Percentiles rank a stretch among this genome's conserved stretches.
These are phyloP conservation scores for Aplochiton taeniatus DNA, from an alignment of 2,797 vertebrate genomes.

Conservation along the genomic window DNA sequence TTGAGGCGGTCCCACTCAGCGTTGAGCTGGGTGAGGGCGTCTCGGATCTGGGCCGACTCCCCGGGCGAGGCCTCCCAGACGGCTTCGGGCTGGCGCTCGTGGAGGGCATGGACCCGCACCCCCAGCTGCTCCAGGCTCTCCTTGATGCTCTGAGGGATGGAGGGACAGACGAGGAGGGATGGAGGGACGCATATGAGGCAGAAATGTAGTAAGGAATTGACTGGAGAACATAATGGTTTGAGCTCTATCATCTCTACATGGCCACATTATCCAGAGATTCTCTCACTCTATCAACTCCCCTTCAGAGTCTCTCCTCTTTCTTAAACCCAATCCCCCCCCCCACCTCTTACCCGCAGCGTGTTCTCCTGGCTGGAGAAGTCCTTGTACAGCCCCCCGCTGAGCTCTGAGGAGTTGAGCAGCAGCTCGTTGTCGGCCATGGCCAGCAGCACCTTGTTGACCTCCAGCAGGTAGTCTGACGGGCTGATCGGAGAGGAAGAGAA, in stretches of 20 bases:
- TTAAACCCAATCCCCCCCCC: neutral
- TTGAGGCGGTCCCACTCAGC: slow-evolving; percentile 93
- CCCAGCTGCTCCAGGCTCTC: slow-evolving; percentile 85
- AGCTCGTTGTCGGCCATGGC: slow-evolving; percentile 88
- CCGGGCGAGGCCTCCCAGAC: slow-evolving; percentile 83
- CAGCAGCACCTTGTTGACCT: slow-evolving; percentile 90
- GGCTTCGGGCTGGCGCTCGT: slow-evolving; percentile 88
- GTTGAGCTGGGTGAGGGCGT: slow-evolving; percentile 86
- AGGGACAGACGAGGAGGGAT: neutral
- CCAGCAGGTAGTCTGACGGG: slow-evolving; percentile 85
- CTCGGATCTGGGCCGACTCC: slow-evolving; percentile 86
- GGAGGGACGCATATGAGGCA: neutral
- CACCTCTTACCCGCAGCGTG: slow-evolving; percentile 80
- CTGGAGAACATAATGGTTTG: neutral
- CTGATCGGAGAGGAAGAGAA: slow-evolving; percentile 43
- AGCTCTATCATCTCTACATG: neutral
- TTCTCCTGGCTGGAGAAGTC: slow-evolving; percentile 92
- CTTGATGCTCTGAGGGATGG: slow-evolving; percentile 81
- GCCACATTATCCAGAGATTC: neutral
- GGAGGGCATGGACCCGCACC: slow-evolving; percentile 84
- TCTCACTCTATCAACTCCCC: neutral
- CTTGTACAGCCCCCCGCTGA: slow-evolving; percentile 84
- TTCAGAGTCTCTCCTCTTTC: neutral
- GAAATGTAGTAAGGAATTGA: neutral
- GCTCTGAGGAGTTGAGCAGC: slow-evolving; percentile 87